phyloP scores from a whole-genome alignment of 2,797 vertebrate species.

The Distichodus sexfasciatus region DNA sequence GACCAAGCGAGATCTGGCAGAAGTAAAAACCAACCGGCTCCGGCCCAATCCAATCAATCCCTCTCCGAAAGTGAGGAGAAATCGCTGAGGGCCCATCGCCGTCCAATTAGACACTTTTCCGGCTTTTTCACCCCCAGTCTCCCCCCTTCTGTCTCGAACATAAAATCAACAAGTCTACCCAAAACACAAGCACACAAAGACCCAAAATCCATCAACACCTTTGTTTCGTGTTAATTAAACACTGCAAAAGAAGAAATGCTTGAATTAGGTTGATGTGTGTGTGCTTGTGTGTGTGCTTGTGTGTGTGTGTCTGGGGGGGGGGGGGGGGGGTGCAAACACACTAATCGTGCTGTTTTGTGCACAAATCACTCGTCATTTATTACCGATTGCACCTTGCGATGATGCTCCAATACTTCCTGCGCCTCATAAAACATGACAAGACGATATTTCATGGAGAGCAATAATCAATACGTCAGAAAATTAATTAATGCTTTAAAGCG shows the following conservation, averaged over 20 bases:
- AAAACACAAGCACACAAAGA: conserved; percentile 1
- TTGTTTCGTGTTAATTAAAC: conserved; percentile 17
- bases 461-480: background rate
- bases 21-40: background rate
- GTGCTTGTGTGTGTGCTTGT: no score
- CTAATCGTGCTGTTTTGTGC: no score
- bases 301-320: no score
- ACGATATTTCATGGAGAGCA: background rate
- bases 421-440: background rate
- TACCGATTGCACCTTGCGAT: no score
- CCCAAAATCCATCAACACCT: conserved; percentile 4
- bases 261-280: background rate
- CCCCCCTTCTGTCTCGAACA: background rate
- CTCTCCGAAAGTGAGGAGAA: background rate
- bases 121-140: background rate
- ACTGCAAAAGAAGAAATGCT: background rate
- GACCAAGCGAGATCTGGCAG: no score
- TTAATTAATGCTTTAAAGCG: no score
- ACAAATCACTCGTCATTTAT: no score
- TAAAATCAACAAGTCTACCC: background rate
- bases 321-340: no score
- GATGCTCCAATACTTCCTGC: background rate
- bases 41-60: background rate
- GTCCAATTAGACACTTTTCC: background rate
- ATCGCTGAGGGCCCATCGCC: background rate